Conservation (phyloP, 2,888 invertebrate species). For the Phasia obesa region DNA sequence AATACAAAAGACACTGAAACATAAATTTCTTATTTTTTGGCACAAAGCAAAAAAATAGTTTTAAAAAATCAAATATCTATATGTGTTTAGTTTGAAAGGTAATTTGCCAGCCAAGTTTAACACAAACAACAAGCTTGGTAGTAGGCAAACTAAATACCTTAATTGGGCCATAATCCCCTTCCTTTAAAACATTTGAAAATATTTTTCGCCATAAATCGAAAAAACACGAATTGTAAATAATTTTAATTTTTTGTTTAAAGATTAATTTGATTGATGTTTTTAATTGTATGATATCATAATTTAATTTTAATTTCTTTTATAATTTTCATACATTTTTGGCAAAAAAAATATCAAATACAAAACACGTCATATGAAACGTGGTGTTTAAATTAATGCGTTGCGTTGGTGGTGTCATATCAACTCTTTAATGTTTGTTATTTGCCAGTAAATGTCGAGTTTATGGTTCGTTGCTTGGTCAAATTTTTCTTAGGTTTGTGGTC, state of each 20-base stretch:
- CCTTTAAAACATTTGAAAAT: constrained; percentile 32
- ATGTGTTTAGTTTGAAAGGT: constrained; percentile 31
- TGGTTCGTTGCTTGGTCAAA: constrained; percentile 45
- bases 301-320: constrained; percentile 35
- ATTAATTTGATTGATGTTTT: constrained; percentile 60
- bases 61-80: constrained; percentile 38
- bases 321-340: constrained; percentile 33
- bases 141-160: too few species aligned
- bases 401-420: constrained; percentile 54
- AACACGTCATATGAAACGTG: constrained; percentile 22
- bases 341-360: constrained; percentile 43
- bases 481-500: constrained; percentile 15
- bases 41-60: background rate
- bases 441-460: constrained; percentile 29
- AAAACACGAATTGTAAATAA: constrained; percentile 13
- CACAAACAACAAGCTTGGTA: constrained; percentile 20
- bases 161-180: constrained; percentile 62
- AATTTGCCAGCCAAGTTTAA: constrained; percentile 38
- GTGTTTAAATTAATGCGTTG: constrained; percentile 32
- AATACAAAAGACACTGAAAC: background rate
- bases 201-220: constrained; percentile 1
- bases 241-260: constrained; percentile 20
- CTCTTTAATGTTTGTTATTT: constrained; percentile 24
- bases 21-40: constrained; percentile 39
- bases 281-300: constrained; percentile 61